These are phyloP conservation scores for Ispidina picta DNA, from an alignment of 2,797 vertebrate species.

Conservation along the genomic window DNA sequence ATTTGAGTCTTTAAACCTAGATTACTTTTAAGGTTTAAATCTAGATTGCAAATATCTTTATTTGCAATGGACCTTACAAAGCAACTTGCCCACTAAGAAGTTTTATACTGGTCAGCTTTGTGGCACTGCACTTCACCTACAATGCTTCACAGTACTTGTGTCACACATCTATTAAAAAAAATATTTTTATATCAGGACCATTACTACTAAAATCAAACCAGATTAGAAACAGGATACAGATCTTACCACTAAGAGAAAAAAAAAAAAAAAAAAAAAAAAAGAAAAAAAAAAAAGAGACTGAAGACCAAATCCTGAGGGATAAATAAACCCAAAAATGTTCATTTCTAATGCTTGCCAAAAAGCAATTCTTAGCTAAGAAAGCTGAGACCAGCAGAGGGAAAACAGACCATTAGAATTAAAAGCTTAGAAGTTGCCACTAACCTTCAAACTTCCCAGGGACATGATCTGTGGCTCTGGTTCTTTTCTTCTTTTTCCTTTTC, in stretches of 20 bases:
- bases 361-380: background rate
- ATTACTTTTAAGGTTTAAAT: background rate
- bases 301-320: background rate
- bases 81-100: background rate
- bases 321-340: background rate
- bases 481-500: constrained; percentile 92
- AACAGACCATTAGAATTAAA: background rate
- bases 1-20: background rate
- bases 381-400: background rate
- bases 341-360: background rate
- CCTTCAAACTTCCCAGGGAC: constrained; percentile 91
- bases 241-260: background rate
- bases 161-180: background rate
- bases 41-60: background rate
- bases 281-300: background rate
- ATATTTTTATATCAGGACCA: background rate
- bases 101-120: background rate
- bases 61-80: background rate
- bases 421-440: constrained; percentile 65
- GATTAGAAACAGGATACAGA: background rate
- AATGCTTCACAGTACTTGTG: background rate
- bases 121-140: background rate
- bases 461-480: constrained; percentile 85
- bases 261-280: background rate
- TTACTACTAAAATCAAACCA: background rate